Evolutionary conservation across 2,888 invertebrate species (phyloP), one percentile per base, ranked within the genome.

Genomic region (Sarcophaga carnaria): DNA sequence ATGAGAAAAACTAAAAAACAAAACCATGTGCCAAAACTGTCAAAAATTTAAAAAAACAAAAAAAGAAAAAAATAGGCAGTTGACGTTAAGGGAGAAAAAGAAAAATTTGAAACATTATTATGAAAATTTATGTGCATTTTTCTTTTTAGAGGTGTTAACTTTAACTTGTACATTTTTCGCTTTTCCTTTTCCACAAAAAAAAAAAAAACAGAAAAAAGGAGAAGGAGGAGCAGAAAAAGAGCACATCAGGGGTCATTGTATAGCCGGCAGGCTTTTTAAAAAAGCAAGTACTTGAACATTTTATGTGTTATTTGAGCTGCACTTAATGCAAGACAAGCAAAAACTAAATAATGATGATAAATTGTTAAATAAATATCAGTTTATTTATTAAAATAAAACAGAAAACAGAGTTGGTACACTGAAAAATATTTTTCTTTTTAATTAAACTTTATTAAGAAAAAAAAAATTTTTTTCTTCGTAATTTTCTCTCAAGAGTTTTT

Each of bases 11-110:
- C 75, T 75, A 49, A 70, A 74, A 80, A 45, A 75, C 62, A 81
- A 81, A 75, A 22, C n/a, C 60, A 37, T 81, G 75, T 75, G 75
- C 81, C 81, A 81, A 69, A 81, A 75, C 67, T 81, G 81, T 81
- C 81, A 63, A 77, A 77, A 60, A 22, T 22, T n/a, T 59, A 69
- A 69, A 75, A 62, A 81, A 69, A 76, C 75, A 69, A 76, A 76
- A 64, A n/a, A 49, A 37, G 22, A 63, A 37, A 27, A 12, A n/a
- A 17, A 81, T 60, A 22, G 37, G 37, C 8, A 37, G 2, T 62
- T 62, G 17, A 62, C 22, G 17, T 62, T 62, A 62, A 62, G 54
- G 14, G 17, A 14, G 12, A 14, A 12, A 54, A 5, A 54, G 17
- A 54, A 54, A 54, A 54, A 14, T 54, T 14, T 3, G 54, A 54